A percentile compares a stretch with the other conserved stretches of the same genome.
Evolutionary conservation across 1,140 invertebrate genomes (phyloP).

Genomic region (Lucilia sericata): DNA sequence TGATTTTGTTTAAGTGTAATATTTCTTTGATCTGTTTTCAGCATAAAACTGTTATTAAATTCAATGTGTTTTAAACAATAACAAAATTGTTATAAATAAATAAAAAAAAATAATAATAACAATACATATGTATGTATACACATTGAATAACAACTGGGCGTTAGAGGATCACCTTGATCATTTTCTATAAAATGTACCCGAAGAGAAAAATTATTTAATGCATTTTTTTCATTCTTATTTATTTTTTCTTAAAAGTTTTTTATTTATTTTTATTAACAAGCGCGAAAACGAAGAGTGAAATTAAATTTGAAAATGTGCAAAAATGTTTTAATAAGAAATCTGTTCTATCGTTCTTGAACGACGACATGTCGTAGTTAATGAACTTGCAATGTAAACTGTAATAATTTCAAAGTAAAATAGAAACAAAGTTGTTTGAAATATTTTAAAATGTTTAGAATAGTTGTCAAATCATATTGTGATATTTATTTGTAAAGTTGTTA

Average conservation of each 20-base stretch:
- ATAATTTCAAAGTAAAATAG: neutral
- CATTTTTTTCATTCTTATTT: neutral
- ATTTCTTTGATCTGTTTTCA: too few species aligned
- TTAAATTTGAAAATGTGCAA: neutral
- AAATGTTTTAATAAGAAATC: neutral
- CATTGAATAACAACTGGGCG: neutral
- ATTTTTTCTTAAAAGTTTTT: neutral
- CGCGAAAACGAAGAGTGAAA: neutral
- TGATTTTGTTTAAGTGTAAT: too few species aligned
- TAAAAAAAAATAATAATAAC: too few species aligned
- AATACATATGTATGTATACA: neutral
- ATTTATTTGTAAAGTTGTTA: too few species aligned
- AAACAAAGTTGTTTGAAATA: neutral
- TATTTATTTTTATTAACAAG: neutral
- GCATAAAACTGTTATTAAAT: too few species aligned
- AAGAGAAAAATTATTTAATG: neutral
- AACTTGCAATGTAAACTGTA: neutral
- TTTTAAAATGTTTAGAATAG: neutral
- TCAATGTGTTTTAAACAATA: too few species aligned
- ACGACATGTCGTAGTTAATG: neutral
- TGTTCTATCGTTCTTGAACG: neutral
- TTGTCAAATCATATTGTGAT: too few species aligned
- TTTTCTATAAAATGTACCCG: neutral
- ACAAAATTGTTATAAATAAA: too few species aligned
- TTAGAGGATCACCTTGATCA: conserved; percentile 13